These are phyloP conservation scores for Dinoponera quadriceps DNA, from an alignment of 1,140 invertebrate species.

Conservation along the genomic window DNA sequence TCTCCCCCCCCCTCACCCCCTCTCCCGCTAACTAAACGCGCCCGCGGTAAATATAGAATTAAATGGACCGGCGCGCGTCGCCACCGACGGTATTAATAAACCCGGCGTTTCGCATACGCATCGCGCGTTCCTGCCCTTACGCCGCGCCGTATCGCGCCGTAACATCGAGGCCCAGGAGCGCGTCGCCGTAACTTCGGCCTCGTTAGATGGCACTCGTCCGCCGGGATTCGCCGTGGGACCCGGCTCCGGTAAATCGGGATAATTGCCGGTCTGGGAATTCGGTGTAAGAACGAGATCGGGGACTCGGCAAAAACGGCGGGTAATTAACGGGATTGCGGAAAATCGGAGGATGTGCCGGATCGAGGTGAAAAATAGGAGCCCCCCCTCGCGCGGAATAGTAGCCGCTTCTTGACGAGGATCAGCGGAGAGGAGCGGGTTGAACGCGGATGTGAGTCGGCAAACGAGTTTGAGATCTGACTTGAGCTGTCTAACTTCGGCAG, in stretches of 20 bases:
- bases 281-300: too few species aligned
- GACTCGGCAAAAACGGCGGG: neutral
- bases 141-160: neutral
- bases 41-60: conserved; percentile 74
- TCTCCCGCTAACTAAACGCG: conserved; percentile 61
- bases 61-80: conserved; percentile 66
- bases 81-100: conserved; percentile 71
- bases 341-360: neutral
- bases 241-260: neutral
- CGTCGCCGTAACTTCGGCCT: conserved; percentile 27
- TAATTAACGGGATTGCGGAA: neutral
- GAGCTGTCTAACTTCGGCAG: conserved; percentile 21
- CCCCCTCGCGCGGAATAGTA: conserved; percentile 27
- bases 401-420: conserved; percentile 38
- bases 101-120: conserved; percentile 53
- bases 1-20: neutral
- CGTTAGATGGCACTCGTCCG: conserved; percentile 15
- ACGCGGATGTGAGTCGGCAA: conserved; percentile 48
- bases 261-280: neutral
- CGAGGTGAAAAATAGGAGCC: conserved; percentile 18
- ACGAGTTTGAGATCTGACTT: conserved; percentile 43
- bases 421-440: conserved; percentile 29
- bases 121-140: neutral
- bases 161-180: neutral
- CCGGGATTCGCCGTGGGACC: neutral